These are phyloP conservation scores for Zoanthus gigantus DNA, from an alignment of 92 coral and sea anemone species.

Conservation along the genomic window DNA sequence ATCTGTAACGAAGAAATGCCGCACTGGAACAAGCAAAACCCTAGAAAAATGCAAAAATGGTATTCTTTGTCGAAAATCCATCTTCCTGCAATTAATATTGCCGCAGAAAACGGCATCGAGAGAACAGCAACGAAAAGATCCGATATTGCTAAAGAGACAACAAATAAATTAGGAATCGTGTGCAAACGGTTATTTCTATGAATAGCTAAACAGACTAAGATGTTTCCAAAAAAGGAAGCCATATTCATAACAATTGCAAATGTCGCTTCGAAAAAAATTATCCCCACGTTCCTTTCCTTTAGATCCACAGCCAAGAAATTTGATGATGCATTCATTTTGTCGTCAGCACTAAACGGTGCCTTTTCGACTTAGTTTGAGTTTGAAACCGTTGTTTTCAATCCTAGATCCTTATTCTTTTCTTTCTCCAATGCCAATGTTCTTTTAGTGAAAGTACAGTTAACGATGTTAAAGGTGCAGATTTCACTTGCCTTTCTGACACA, in stretches of 20 bases:
- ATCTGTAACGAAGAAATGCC: slow-evolving; percentile 37
- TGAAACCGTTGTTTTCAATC: too few relatives aligned
- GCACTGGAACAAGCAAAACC: slow-evolving; percentile 34
- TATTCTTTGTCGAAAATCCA: slow-evolving; percentile 23
- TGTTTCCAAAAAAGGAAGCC: slow-evolving; percentile 16
- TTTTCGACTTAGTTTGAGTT: too few relatives aligned
- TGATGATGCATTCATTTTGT: slow-evolving; percentile 1
- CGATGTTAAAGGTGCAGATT: too few relatives aligned
- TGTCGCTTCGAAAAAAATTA: slow-evolving; percentile 9
- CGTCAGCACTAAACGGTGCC: not conserved
- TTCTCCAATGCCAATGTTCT: too few relatives aligned
- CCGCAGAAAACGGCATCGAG: slow-evolving; percentile 33
- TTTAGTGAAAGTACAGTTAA: too few relatives aligned
- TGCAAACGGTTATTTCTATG: slow-evolving; percentile 23
- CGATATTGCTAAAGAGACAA: slow-evolving; percentile 32
- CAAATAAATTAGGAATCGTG: slow-evolving; percentile 45
- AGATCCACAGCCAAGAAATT: not conserved
- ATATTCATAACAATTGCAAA: not conserved
- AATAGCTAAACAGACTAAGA: slow-evolving; percentile 30
- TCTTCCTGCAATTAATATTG: slow-evolving; percentile 8
- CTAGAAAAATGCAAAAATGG: slow-evolving; percentile 32
- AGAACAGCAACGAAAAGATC: slow-evolving; percentile 20
- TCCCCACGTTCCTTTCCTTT: slow-evolving; percentile 6
- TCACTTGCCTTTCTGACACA: too few relatives aligned
- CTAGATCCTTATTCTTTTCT: too few relatives aligned